phyloP scores from a whole-genome alignment of 53 echinoderm and acorn worm species.

The Mesocentrotus franciscanus region DNA sequence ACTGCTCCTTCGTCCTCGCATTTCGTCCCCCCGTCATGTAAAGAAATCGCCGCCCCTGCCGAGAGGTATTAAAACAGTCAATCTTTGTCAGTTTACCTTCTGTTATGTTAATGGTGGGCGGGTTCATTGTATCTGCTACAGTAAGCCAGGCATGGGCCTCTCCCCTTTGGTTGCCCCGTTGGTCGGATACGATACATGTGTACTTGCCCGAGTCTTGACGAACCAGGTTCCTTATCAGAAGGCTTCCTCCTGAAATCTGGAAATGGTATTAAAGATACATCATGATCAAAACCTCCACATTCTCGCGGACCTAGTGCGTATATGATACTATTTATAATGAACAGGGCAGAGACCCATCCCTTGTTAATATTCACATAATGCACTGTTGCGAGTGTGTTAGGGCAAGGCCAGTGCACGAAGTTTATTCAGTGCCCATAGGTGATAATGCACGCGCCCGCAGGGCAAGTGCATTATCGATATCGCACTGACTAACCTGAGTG shows the following conservation, averaged over 20 bases:
- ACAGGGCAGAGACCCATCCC: too few relatives aligned
- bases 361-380: too few relatives aligned
- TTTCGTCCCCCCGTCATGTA: too few relatives aligned
- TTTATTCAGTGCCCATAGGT: too few relatives aligned
- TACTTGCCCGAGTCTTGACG: conserved; percentile 72
- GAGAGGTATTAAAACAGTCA: background rate
- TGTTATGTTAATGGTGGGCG: conserved; percentile 59
- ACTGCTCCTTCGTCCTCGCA: too few relatives aligned
- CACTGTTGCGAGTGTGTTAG: too few relatives aligned
- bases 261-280: background rate
- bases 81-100: conserved; percentile 68
- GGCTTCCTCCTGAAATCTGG: conserved; percentile 58
- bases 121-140: conserved; percentile 36
- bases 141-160: conserved; percentile 68
- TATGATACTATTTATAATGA: too few relatives aligned
- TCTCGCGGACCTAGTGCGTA: background rate
- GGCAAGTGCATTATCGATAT: too few relatives aligned
- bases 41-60: too few relatives aligned
- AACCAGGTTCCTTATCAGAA: conserved; percentile 67
- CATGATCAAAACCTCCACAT: background rate
- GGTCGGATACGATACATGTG: conserved; percentile 68
- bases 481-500: too few relatives aligned
- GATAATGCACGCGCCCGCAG: too few relatives aligned
- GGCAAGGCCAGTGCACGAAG: too few relatives aligned
- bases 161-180: conserved; percentile 56